Evolutionary conservation across 2,113 vertebrate species (phyloP).

Genomic region (Syrrhaptes paradoxus): DNA sequence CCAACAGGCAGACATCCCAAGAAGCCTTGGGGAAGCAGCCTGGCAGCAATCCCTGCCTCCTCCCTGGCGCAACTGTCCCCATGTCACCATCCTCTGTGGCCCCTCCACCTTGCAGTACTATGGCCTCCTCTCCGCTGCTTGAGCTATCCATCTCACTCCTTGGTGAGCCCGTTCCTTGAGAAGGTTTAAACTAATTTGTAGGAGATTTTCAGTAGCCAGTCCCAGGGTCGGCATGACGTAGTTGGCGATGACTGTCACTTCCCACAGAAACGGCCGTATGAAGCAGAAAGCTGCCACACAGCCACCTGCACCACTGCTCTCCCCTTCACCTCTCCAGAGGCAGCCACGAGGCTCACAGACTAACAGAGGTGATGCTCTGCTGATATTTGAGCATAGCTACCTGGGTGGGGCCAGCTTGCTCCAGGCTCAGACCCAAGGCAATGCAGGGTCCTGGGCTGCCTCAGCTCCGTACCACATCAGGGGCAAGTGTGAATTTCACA

Average conservation of each 20-base stretch:
- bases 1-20: not conserved
- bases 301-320: fast-evolving
- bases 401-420: not conserved
- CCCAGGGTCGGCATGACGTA: not conserved
- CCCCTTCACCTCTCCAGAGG: not conserved
- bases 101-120: not conserved
- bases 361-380: not conserved
- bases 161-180: not conserved
- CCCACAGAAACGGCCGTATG: not conserved
- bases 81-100: fast-evolving
- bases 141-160: not conserved
- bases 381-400: not conserved
- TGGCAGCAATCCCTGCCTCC: not conserved
- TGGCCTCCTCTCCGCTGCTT: not conserved
- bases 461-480: fast-evolving
- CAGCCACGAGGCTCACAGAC: not conserved
- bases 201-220: not conserved
- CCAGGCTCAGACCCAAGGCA: not conserved
- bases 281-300: not conserved
- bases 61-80: not conserved
- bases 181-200: not conserved
- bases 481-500: not conserved
- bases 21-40: not conserved
- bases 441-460: not conserved
- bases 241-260: not conserved